Evolutionary conservation across 2,113 vertebrate genomes (phyloP).

Genomic region (Notarius quadriscutis): DNA sequence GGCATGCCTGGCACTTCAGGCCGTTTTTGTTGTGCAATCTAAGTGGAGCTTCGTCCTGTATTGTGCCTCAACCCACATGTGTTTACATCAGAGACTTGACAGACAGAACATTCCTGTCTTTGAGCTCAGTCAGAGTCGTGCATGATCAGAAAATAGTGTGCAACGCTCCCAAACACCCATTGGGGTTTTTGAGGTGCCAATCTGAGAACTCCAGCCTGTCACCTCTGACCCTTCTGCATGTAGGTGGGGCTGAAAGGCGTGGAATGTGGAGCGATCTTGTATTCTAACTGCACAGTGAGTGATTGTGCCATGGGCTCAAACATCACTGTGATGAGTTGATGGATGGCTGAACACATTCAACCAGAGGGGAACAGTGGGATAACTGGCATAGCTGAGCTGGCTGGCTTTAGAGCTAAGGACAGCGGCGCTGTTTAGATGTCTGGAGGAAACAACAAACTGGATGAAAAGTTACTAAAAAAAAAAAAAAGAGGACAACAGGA

Average conservation of each 20-base stretch:
- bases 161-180: not conserved
- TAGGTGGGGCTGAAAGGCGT: conserved; percentile 27
- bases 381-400: conserved; percentile 44
- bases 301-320: conserved; percentile 55
- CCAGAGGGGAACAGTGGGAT: conserved; percentile 40
- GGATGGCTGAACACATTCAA: conserved; percentile 58
- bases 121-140: not conserved
- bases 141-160: not conserved
- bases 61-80: conserved; percentile 13
- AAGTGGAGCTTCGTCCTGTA: conserved; percentile 21
- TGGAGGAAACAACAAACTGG: not conserved
- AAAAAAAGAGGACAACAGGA: not conserved
- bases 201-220: not conserved
- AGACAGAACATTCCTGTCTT: not conserved
- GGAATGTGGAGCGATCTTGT: conserved; percentile 24
- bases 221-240: conserved; percentile 11
- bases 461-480: not conserved
- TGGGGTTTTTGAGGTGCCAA: not conserved
- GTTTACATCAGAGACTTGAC: conserved; percentile 17
- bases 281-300: conserved; percentile 33
- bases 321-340: conserved; percentile 49
- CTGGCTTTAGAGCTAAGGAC: conserved; percentile 7
- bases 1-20: conserved; percentile 14
- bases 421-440: not conserved
- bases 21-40: conserved; percentile 26